phyloP scores from a whole-genome alignment of 1,140 invertebrate species.

The Lordiphosa mommai region DNA sequence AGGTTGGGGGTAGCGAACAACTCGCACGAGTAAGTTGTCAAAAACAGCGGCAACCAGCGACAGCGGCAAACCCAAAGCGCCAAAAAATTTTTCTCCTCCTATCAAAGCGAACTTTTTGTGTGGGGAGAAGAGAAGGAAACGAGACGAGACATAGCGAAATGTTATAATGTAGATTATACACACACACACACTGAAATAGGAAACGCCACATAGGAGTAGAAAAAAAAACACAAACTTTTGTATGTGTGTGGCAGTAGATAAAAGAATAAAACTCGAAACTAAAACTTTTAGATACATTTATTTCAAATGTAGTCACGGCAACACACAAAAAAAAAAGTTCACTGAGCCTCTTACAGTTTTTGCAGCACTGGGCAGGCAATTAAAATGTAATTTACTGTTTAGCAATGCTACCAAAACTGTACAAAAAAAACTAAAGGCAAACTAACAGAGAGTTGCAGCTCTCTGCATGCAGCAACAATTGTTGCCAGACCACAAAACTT shows the following conservation, averaged over 20 bases:
- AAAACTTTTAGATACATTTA: conserved; percentile 70
- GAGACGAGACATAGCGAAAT: conserved; percentile 1
- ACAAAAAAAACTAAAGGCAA: background rate
- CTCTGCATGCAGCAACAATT: conserved; percentile 31
- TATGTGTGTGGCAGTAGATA: conserved; percentile 35
- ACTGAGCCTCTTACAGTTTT: conserved; percentile 17
- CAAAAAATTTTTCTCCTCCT: conserved; percentile 57
- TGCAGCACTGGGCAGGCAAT: conserved; percentile 13
- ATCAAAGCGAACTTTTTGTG: conserved; percentile 66
- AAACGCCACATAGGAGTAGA: conserved; percentile 15
- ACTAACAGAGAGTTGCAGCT: conserved; percentile 12
- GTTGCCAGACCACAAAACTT: conserved; percentile 41
- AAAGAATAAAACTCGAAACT: conserved; percentile 52
- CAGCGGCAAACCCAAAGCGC: conserved; percentile 55
- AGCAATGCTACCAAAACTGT: conserved; percentile 19
- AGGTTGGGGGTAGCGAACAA: conserved; percentile 4
- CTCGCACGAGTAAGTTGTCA: conserved; percentile 68
- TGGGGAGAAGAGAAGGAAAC: background rate
- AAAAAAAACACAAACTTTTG: conserved; percentile 4
- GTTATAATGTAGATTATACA: conserved; percentile 57
- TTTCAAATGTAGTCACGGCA: conserved; percentile 61
- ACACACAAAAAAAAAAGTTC: conserved; percentile 4
- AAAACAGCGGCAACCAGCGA: conserved; percentile 44
- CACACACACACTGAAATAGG: conserved; percentile 13
- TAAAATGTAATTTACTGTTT: conserved; percentile 17